Conservation (phyloP, 2,797 vertebrate genomes). For the Argya squamiceps region DNA sequence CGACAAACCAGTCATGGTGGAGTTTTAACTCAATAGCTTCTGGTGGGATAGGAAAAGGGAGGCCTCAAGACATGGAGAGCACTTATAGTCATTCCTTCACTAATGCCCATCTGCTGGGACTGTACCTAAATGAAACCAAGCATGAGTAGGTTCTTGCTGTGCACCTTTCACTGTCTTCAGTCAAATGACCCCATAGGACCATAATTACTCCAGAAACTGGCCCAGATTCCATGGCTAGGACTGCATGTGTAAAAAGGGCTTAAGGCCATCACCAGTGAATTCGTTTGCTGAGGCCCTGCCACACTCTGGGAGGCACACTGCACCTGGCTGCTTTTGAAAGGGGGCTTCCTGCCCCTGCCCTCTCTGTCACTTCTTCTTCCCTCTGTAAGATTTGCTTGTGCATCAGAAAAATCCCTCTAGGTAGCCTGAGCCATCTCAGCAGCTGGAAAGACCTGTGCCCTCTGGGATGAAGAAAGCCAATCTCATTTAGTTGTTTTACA, state of each 20-base stretch:
- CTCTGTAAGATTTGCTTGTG: neutral
- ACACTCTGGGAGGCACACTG: rapidly evolving
- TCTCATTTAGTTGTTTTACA: neutral
- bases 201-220: neutral
- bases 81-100: rapidly evolving
- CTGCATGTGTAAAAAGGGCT: neutral
- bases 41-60: neutral
- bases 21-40: neutral
- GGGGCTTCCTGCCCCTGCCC: neutral
- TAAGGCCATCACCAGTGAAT: neutral
- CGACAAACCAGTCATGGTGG: neutral
- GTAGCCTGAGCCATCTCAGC: neutral
- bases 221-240: neutral
- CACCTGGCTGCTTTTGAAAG: neutral
- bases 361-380: neutral
- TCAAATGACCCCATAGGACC: neutral
- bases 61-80: neutral
- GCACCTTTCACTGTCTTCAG: neutral
- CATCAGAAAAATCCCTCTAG: neutral
- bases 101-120: neutral
- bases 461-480: neutral
- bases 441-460: neutral
- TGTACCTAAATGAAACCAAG: neutral
- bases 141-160: neutral
- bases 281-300: rapidly evolving